phyloP scores from a whole-genome alignment of 2,797 vertebrate genomes.

The Cottoperca gobio region DNA sequence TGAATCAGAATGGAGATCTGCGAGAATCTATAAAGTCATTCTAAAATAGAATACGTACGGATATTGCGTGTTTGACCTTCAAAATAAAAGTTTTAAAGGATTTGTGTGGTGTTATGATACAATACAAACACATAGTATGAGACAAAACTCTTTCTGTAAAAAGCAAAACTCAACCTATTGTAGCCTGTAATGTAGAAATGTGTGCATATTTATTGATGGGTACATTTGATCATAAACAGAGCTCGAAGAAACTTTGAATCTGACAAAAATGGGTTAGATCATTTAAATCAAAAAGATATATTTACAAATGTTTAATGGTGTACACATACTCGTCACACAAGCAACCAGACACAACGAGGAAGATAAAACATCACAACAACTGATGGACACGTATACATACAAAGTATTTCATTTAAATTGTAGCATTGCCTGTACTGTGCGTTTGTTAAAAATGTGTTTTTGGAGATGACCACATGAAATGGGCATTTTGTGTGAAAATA shows the following conservation, averaged over 20 bases:
- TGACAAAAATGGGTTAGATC: no score
- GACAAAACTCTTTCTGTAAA: not conserved
- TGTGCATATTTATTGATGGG: not conserved
- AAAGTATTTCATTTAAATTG: not conserved
- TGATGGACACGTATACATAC: not conserved
- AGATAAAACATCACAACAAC: not conserved
- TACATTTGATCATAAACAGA: not conserved
- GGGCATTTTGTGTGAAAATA: not conserved
- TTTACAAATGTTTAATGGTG: no score
- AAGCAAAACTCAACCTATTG: not conserved
- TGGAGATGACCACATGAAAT: not conserved
- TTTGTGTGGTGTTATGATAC: accelerated
- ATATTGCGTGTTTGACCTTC: not conserved
- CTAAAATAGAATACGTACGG: accelerated
- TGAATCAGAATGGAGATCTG: not conserved
- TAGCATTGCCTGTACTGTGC: not conserved
- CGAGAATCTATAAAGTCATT: not conserved
- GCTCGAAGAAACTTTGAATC: no score
- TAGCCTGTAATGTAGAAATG: no score
- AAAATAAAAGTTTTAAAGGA: not conserved
- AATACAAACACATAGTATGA: not conserved
- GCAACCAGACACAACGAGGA: not conserved
- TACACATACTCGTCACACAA: not conserved
- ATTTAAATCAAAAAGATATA: no score
- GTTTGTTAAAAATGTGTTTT: not conserved